Percentiles rank a stretch among this genome's conserved stretches.
Evolutionary conservation across 1,140 invertebrate species (phyloP).

Genomic region (Platyscapa corneri): DNA sequence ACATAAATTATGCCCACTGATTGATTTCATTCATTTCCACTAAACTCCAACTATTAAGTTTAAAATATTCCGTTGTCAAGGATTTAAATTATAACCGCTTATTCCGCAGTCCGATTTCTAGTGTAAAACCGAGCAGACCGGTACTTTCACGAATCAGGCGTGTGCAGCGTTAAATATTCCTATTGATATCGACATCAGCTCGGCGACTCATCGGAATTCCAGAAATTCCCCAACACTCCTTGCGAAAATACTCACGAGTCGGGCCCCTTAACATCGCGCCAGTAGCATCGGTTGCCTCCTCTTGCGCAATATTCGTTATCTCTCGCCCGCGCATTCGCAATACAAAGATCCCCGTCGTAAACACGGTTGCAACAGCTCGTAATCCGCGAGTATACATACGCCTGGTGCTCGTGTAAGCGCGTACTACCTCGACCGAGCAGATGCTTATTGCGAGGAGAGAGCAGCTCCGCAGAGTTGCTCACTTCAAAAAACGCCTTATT

Average conservation of each 20-base stretch:
- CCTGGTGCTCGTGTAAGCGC: no score
- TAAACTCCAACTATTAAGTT: slow-evolving; percentile 1
- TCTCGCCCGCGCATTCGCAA: not conserved
- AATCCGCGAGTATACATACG: slow-evolving; percentile 51
- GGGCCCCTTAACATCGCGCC: not conserved
- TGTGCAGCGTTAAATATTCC: not conserved
- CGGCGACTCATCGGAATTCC: not conserved
- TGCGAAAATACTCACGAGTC: not conserved
- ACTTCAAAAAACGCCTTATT: slow-evolving; percentile 34
- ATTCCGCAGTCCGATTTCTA: no score
- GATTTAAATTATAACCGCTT: not conserved
- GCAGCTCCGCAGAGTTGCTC: not conserved
- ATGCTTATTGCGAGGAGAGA: no score
- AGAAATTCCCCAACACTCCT: not conserved
- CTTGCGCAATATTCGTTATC: slow-evolving; percentile 36
- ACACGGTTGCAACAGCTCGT: slow-evolving; percentile 60
- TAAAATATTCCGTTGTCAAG: not conserved
- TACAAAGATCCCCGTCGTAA: slow-evolving; percentile 49
- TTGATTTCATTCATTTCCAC: slow-evolving; percentile 2
- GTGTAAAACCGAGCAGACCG: not conserved
- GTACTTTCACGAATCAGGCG: not conserved
- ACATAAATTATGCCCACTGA: not conserved
- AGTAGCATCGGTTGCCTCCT: no score
- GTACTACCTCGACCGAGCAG: no score
- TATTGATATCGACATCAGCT: not conserved